Conservation (phyloP, 2,113 vertebrate species). For the Oryzias woworae region DNA sequence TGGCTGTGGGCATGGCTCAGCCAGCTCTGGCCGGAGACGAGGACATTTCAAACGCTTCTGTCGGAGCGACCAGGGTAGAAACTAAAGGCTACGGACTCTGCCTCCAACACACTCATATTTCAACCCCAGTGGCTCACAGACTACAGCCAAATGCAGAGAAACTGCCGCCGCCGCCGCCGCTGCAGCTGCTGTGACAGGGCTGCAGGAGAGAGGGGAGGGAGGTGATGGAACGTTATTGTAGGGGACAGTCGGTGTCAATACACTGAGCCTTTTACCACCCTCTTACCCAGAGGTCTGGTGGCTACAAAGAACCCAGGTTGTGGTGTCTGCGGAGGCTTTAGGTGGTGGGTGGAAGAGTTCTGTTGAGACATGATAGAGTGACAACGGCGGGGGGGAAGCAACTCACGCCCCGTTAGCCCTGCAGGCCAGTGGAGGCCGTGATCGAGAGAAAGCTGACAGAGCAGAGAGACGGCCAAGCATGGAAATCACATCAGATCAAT, state of each 20-base stretch:
- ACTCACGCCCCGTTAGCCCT: constrained; percentile 50
- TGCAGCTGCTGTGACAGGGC: constrained; percentile 34
- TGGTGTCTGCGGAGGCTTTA: constrained; percentile 6
- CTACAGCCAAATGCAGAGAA: constrained; percentile 14
- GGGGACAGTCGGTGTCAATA: constrained; percentile 55
- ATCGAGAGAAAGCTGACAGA: constrained; percentile 50
- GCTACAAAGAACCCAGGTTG: constrained; percentile 14
- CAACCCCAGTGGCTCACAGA: constrained; percentile 19
- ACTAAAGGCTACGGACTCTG: constrained; percentile 36
- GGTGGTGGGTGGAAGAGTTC: constrained; percentile 37
- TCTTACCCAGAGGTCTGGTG: constrained; percentile 50
- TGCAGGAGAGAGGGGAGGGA: constrained; percentile 29
- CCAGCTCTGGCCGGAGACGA: constrained; percentile 33
- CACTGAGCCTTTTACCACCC: constrained; percentile 47
- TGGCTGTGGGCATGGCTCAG: constrained; percentile 58
- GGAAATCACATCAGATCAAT: constrained; percentile 73
- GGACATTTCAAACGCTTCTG: constrained; percentile 47
- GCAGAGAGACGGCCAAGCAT: constrained; percentile 58
- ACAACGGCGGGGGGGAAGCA: constrained; percentile 30
- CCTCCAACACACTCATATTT: constrained; percentile 58
- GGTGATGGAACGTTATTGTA: constrained; percentile 51
- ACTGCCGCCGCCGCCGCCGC: neutral
- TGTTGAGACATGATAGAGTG: constrained; percentile 24
- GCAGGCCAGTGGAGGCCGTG: constrained; percentile 29
- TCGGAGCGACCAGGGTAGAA: constrained; percentile 28